Evolutionary conservation across 30 jellyfish, hydroid and myxozoan species (phyloP), one percentile per base, ranked within the genome.

Genomic region (Mastigias papua): DNA sequence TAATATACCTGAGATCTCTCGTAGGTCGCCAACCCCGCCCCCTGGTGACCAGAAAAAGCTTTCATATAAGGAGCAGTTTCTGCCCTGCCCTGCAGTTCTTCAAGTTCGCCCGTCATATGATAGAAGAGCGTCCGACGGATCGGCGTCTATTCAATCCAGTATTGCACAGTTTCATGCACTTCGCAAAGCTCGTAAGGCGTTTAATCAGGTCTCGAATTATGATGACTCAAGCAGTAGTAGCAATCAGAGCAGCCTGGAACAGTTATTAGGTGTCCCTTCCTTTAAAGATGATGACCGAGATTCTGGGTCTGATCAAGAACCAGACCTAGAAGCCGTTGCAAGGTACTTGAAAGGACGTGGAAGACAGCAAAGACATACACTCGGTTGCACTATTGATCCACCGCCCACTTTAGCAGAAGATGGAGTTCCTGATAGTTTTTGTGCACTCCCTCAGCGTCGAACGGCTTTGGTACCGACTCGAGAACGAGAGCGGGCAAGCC

Each of bases 111-210:
- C 98, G 13, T 81, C 91, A 37, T 94, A 90, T 57, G 97, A 88
- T 50, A 91, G 98, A 29, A 80, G 98, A 22, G 98, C 98, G 19
- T 94, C 98, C 1, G 98, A 94, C 65, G 98, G 98, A 9, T 89
- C 98, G 2, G 98, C 98, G 6, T 90, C 98, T 5, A 70, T 94
- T 10, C 98, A 94, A 46, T 83, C 94, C 17, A 87, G 94, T 48
- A 94, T 94, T 48, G 97, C 97, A 13, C 97, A 94, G 86, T 94
- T 94, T 68, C 95, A 94, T 74, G 91, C 96, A 33, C 86, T 84
- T 54, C 92, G 96, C 33, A 76, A 68, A 71, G 91, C 97, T 54
- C 92, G 86, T 33, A 69, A 64, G 48, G 89, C 90, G 11, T 76
- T 76, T 68, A 87, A 78, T 31, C 95, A 78, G 72, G 90, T 71